A percentile compares a stretch with the other conserved stretches of the same genome.
phyloP scores from a whole-genome alignment of 2,888 invertebrate genomes.

The Drosophila atripex region DNA sequence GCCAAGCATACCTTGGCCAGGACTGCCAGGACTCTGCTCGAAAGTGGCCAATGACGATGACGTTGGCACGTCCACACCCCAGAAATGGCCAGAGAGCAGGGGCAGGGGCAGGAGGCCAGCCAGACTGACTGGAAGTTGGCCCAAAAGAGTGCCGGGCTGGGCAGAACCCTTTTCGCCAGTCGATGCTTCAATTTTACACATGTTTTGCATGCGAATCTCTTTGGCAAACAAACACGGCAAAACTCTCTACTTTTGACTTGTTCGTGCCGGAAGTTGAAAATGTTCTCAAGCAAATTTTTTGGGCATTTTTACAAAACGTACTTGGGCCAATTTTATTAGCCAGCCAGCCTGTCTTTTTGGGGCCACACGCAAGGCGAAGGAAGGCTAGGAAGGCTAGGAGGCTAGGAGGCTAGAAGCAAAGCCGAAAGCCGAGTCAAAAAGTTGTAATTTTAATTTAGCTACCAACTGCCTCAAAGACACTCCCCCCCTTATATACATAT shows the following conservation, averaged over 20 bases:
- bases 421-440: constrained; percentile 47
- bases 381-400: not conserved
- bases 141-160: not conserved
- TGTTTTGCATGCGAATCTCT: constrained; percentile 58
- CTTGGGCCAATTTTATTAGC: constrained; percentile 70
- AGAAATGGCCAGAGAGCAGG: not conserved
- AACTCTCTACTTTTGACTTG: constrained; percentile 19
- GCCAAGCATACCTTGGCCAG: constrained; percentile 57
- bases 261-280: constrained; percentile 66
- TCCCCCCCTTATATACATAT: constrained; percentile 1
- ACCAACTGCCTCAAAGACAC: constrained; percentile 50
- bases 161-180: constrained; percentile 26
- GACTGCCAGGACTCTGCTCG: constrained; percentile 8
- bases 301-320: constrained; percentile 74
- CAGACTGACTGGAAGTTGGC: not conserved
- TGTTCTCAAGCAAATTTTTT: constrained; percentile 69
- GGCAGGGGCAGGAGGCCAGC: too few species aligned
- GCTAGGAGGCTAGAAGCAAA: too few species aligned
- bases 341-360: constrained; percentile 34
- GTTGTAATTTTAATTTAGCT: constrained; percentile 57
- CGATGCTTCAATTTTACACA: constrained; percentile 54
- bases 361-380: constrained; percentile 48
- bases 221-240: constrained; percentile 39
- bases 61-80: constrained; percentile 46
- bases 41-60: constrained; percentile 46